A percentile compares a stretch with the other conserved stretches of the same genome.
phyloP scores from a whole-genome alignment of 2,113 vertebrate species.

The Centropristis striata region DNA sequence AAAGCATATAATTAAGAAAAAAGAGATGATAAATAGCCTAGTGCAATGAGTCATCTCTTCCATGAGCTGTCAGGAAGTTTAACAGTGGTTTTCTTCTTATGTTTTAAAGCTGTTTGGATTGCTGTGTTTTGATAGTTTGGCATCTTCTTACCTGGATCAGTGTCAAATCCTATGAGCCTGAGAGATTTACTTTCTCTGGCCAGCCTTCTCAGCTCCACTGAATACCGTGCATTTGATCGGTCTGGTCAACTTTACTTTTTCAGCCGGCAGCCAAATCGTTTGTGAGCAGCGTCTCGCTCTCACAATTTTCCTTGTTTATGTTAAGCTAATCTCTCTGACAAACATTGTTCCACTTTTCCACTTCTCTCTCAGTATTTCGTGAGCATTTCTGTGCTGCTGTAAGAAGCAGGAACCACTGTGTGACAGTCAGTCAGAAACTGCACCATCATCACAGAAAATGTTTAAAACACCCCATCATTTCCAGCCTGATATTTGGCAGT shows the following conservation, averaged over 20 bases:
- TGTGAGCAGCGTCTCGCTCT: slow-evolving; percentile 39
- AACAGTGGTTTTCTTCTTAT: slow-evolving; percentile 55
- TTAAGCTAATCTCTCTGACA: slow-evolving; percentile 64
- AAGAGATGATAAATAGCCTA: slow-evolving; percentile 24
- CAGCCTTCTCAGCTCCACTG: background rate
- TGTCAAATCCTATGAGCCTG: slow-evolving; percentile 61
- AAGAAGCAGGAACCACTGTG: background rate
- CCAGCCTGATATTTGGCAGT: slow-evolving; percentile 25
- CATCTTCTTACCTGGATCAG: slow-evolving; percentile 74
- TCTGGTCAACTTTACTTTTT: slow-evolving; percentile 58
- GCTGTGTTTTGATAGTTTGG: slow-evolving; percentile 65
- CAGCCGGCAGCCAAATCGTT: slow-evolving; percentile 39
- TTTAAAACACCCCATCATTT: slow-evolving; percentile 38
- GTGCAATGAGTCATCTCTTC: slow-evolving; percentile 65
- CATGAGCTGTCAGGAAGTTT: slow-evolving; percentile 60
- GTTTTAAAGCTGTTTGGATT: slow-evolving; percentile 61
- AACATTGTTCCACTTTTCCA: slow-evolving; percentile 62
- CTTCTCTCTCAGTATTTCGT: slow-evolving; percentile 12
- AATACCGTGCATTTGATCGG: slow-evolving; percentile 26
- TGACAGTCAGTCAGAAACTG: slow-evolving; percentile 11
- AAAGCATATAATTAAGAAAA: slow-evolving; percentile 37
- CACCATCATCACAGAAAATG: background rate
- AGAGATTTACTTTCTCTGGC: slow-evolving; percentile 57
- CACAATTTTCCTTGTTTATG: slow-evolving; percentile 61
- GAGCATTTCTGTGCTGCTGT: slow-evolving; percentile 11